Evolutionary conservation across 1,140 invertebrate species (phyloP).

Genomic region (Schmidtea mediterranea): DNA sequence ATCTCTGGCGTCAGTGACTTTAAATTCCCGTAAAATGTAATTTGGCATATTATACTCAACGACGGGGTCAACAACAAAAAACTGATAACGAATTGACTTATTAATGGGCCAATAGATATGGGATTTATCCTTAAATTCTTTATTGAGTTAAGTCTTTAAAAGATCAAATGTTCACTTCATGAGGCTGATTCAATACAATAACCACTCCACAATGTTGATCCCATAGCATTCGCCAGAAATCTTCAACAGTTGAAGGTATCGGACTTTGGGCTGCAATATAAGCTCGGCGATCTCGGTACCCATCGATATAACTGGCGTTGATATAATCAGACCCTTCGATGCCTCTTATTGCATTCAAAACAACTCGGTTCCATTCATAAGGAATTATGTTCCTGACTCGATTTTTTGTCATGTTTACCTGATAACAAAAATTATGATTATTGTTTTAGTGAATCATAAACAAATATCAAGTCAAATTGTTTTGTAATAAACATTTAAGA

Average conservation of each 20-base stretch:
- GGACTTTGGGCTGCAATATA: conserved; percentile 84
- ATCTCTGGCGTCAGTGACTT: conserved; percentile 48
- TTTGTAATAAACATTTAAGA: too few species aligned
- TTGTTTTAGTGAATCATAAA: too few species aligned
- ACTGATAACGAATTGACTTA: conserved; percentile 7
- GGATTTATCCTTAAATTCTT: conserved; percentile 54
- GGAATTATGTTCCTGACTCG: conserved; percentile 82
- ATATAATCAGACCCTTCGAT: conserved; percentile 34
- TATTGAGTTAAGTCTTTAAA: too few species aligned
- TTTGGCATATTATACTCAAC: conserved; percentile 91
- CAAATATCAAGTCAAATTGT: too few species aligned
- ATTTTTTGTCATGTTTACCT: conserved; percentile 92
- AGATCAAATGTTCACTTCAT: conserved; percentile 90
- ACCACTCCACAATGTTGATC: conserved; percentile 97
- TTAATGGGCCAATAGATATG: conserved; percentile 31
- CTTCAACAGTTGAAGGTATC: conserved; percentile 68
- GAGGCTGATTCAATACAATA: conserved; percentile 86
- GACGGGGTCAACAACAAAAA: conserved; percentile 4
- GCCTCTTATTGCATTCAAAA: conserved; percentile 57
- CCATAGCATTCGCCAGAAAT: conserved; percentile 99
- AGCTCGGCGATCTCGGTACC: not conserved
- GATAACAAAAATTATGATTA: too few species aligned
- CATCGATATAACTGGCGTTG: conserved; percentile 90
- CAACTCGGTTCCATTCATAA: conserved; percentile 63
- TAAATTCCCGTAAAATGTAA: conserved; percentile 90